Base-by-base conservation (phyloP, 2,888 invertebrate species). In the Coenonympha arcania region DNA sequence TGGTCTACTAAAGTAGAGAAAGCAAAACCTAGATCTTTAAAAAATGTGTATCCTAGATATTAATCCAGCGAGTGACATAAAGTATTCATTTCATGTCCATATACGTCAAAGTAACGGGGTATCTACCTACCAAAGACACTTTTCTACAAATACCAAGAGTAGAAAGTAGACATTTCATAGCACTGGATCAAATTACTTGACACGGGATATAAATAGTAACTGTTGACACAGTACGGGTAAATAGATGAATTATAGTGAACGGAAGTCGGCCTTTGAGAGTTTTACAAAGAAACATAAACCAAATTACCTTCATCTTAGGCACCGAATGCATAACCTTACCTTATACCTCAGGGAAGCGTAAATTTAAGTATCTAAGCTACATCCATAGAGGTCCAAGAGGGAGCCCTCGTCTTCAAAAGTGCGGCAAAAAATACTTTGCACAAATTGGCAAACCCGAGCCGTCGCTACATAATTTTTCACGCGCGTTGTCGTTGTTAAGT, bases 181-280 rank as follows among this genome's bases (percentile, higher is more conserved):
- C 34, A 16, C 28, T 45, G 39, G 42, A 44, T 50, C 47, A 53
- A 49, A 53, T 53, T 49, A 49, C 52, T 50, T 46, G 49, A 42
- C 42, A 42, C 34, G 50, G 46, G 46, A 31, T 41, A 19, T 28
- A 50, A 41, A 42, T n/a, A n/a, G n/a, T 34, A 45, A 52, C 41
- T 36, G 18, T 19, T 22, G 22, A 43, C 16, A 15, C 24, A 30
- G 36, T n/a, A 47, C 41, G 30, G 31, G 8, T 15, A 6, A 1
- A 15, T 30, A 16, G 47, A 52, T 52, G 52, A 44, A 53, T 52
- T 56, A 56, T 49, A 49, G 52, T 51, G 52, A 58, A 52, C 42
- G 54, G 54, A 43, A 33, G 50, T 41, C 42, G 45, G 48, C 54
- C 44, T 57, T 50, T 51, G 51, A 53, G 33, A 34, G 51, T 41